Conservation (phyloP, 2,113 vertebrate genomes). For the Corythaixoides concolor region DNA sequence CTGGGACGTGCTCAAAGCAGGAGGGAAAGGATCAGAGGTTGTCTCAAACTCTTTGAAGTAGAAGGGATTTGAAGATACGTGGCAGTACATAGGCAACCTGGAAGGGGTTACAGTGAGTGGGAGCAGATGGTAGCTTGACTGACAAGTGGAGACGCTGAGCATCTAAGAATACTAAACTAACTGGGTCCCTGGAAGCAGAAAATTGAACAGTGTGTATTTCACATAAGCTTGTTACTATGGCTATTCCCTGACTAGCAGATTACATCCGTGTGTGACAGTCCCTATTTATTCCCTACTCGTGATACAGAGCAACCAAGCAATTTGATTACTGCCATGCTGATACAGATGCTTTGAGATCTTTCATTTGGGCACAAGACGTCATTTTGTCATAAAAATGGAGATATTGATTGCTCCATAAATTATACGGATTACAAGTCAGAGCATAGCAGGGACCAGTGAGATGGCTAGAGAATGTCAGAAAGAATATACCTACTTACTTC, state of each 20-base stretch:
- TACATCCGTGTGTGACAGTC: not conserved
- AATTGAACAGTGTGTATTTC: not conserved
- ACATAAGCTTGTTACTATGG: not conserved
- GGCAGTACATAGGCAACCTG: not conserved
- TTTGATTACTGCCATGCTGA: not conserved
- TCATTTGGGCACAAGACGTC: not conserved
- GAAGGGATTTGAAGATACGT: not conserved
- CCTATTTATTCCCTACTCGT: not conserved
- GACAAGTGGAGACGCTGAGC: not conserved
- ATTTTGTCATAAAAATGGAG: conserved; percentile 18
- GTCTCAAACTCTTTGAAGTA: conserved; percentile 14
- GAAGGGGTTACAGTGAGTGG: conserved; percentile 5
- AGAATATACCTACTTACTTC: not conserved
- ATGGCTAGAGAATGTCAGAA: not conserved
- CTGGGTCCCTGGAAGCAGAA: not conserved
- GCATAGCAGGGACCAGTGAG: not conserved
- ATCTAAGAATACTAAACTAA: not conserved
- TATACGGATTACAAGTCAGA: not conserved
- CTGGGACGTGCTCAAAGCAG: not conserved
- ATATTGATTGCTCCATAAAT: not conserved
- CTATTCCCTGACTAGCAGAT: not conserved
- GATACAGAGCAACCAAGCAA: not conserved
- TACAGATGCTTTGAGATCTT: not conserved
- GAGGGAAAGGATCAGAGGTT: not conserved
- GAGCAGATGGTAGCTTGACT: conserved; percentile 48